Evolutionary conservation across 2,113 vertebrate genomes (phyloP).

Genomic region (Myotis lucifugus): DNA sequence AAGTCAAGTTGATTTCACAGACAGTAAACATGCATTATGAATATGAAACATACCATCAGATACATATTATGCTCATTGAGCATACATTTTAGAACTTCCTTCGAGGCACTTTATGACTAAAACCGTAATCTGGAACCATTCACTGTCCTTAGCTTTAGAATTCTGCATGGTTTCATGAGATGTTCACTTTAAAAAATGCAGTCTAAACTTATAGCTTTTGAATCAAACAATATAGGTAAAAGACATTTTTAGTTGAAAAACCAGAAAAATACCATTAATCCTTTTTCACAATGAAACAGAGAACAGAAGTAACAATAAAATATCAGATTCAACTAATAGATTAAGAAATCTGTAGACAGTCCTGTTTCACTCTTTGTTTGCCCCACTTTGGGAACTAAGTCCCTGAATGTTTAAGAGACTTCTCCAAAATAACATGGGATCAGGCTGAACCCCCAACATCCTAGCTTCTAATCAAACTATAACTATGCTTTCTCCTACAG

Average conservation of each 20-base stretch:
- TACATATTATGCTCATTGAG: not conserved
- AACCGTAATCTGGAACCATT: not conserved
- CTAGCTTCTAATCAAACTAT: not conserved
- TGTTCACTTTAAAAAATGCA: not conserved
- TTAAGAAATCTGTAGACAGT: not conserved
- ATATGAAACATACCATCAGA: slow-evolving; percentile 57
- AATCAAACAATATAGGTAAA: slow-evolving; percentile 55
- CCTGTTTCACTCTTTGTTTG: not conserved
- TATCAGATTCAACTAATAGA: slow-evolving; percentile 50
- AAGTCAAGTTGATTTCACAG: slow-evolving; percentile 45
- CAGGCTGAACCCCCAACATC: not conserved
- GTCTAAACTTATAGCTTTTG: not conserved
- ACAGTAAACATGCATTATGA: slow-evolving; percentile 48
- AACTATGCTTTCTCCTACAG: rapidly evolving
- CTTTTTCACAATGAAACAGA: slow-evolving; percentile 52
- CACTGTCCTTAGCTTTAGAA: not conserved
- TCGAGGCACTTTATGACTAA: slow-evolving; percentile 17
- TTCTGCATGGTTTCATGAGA: not conserved
- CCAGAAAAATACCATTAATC: slow-evolving; percentile 50
- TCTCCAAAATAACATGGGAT: not conserved
- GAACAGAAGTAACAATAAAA: slow-evolving; percentile 68
- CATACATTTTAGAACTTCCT: slow-evolving; percentile 35
- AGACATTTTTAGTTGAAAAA: slow-evolving; percentile 41
- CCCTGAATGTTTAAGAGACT: not conserved
- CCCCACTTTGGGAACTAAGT: not conserved